Percentiles rank a stretch among this genome's conserved stretches.
These are phyloP conservation scores for Drosophila pandora DNA, from an alignment of 1,140 invertebrate genomes.

Conservation along the genomic window DNA sequence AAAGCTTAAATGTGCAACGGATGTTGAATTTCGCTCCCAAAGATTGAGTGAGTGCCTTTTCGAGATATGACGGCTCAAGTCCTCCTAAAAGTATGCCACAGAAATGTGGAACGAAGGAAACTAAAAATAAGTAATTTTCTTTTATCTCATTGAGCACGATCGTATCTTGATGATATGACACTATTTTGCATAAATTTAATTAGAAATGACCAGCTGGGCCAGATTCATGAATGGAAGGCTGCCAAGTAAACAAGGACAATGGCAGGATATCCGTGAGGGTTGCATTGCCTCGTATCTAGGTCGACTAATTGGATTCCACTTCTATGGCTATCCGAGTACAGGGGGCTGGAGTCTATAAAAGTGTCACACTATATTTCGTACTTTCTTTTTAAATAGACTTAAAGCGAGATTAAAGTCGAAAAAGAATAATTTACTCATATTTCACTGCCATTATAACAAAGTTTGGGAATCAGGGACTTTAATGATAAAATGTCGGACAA, in stretches of 20 bases:
- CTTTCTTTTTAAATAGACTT: no score
- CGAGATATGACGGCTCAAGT: neutral
- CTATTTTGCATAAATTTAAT: constrained; percentile 62
- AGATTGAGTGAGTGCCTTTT: constrained; percentile 13
- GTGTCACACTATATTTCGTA: neutral
- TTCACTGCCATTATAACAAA: no score
- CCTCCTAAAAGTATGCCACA: constrained; percentile 41
- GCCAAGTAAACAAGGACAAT: constrained; percentile 15
- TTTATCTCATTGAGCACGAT: constrained; percentile 52
- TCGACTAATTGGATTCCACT: constrained; percentile 47
- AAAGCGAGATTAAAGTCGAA: no score
- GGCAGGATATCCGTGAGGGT: constrained; percentile 17
- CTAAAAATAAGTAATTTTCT: constrained; percentile 7
- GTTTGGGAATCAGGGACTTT: no score
- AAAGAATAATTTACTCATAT: no score
- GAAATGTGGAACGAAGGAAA: neutral
- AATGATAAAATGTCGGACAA: no score
- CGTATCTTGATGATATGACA: constrained; percentile 29
- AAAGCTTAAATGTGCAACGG: no score
- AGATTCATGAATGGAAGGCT: constrained; percentile 26
- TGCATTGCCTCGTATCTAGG: constrained; percentile 12
- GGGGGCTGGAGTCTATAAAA: neutral
- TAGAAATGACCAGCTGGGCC: constrained; percentile 30
- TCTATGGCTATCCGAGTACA: constrained; percentile 13
- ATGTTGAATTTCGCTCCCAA: neutral